Percentiles rank a stretch among this genome's conserved stretches.
Conservation (phyloP, 2,113 vertebrate species). For the Cyprinodon tularosa region DNA sequence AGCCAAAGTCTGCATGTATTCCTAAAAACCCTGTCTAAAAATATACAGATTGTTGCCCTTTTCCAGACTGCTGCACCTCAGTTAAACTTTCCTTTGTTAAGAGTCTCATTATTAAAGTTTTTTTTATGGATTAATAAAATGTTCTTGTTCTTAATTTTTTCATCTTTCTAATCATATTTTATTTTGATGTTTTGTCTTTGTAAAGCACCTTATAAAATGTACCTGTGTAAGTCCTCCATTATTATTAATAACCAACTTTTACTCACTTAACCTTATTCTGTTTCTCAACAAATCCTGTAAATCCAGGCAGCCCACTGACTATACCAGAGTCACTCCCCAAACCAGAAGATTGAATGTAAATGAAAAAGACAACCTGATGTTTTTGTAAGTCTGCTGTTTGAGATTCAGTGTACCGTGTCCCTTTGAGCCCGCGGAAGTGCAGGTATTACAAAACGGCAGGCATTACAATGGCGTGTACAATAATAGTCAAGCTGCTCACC, state of each 20-base stretch:
- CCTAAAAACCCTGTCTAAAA: too few species aligned
- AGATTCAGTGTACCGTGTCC: slow-evolving; percentile 64
- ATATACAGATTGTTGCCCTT: too few species aligned
- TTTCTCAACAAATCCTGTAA: slow-evolving; percentile 57
- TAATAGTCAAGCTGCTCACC: slow-evolving; percentile 59
- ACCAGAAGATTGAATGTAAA: slow-evolving; percentile 14
- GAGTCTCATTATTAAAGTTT: too few species aligned
- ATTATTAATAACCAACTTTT: background rate
- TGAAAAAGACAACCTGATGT: slow-evolving; percentile 33
- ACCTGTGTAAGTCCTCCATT: background rate
- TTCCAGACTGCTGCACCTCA: too few species aligned
- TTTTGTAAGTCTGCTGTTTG: slow-evolving; percentile 56
- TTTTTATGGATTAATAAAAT: too few species aligned
- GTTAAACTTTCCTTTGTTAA: too few species aligned
- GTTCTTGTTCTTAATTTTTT: too few species aligned
- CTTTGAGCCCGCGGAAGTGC: slow-evolving; percentile 55
- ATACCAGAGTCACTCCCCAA: slow-evolving; percentile 37
- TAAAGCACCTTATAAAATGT: background rate
- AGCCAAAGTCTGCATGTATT: too few species aligned
- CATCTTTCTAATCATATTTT: too few species aligned
- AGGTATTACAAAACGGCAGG: slow-evolving; percentile 52
- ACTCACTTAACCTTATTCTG: background rate
- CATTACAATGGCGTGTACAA: slow-evolving; percentile 59
- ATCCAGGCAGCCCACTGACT: slow-evolving; percentile 46
- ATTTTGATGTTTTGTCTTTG: too few species aligned